Base-by-base conservation (phyloP, 2,888 invertebrate species). In the Harpagoxenus sublaevis region DNA sequence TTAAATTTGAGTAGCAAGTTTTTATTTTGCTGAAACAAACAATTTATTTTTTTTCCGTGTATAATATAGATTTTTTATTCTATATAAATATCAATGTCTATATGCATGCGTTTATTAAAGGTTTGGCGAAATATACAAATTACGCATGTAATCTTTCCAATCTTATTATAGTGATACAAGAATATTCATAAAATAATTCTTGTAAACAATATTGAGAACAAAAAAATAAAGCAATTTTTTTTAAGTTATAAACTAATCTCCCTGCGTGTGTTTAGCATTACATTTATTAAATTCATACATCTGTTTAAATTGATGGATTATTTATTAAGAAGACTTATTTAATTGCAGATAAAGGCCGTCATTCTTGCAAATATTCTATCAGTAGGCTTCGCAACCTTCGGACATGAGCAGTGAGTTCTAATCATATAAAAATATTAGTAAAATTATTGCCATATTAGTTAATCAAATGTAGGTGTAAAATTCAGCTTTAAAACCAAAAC, bases 371-470 rank as follows among this genome's bases (percentile, higher is more conserved):
- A 91, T 45, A 87, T 83, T 15, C 84, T 92, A 70, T 86, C 90
- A 65, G 81, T 89, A 28, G 85, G 89, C 0, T 71, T 92, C 31
- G 93, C 94, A 45, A 93, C 93, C 15, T 93, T 93, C 51, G 94
- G 94, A 48, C 84, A 94, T 5, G 94, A 94, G 87, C 94, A 94
- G 94, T 94, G 83, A 94, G 94, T 92, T 84, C 18, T 23, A 55
- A 74, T 35, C 8, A 55, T 42, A 48, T 45, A 42, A 77, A 45
- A 68, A 39, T 63, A 77, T 75, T 74, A 45, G 12, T 23, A 6
- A 57, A 39, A 60, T 31, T 23, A 9, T 18, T 4, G 15, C 0
- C 15, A n/a, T 28, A 53, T 39, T 63, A 31, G 0, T 45, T 12
- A 9, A 8, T 31, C 3, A 75, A 75, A 28, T 23, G 15, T 5